Base-by-base conservation (phyloP, 2,113 vertebrate species). In the Leptosomus discolor region DNA sequence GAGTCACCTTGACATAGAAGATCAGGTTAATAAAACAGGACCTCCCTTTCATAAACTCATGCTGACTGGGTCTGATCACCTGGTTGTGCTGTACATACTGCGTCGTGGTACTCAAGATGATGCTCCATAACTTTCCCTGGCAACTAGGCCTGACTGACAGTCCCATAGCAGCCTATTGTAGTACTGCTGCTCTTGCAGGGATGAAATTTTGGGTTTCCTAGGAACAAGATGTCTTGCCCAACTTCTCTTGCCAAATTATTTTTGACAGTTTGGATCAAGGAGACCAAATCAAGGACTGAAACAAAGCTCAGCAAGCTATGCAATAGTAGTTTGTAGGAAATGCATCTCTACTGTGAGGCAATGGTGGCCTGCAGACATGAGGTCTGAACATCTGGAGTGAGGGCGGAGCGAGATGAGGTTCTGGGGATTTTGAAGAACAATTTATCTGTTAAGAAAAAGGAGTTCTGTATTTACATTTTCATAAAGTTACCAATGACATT, bases 331-430 rank as follows among this genome's bases (percentile, higher is more conserved):
- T 82, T 71, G 51, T 67, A 54, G 22, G 39, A 65, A 48, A 71
- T 0, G 0, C 23, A 3, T 56, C 11, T 30, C 13, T 23, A 26
- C 8, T 1, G 0, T 19, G 39, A 56, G 36, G 26, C 57, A 82
- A 29, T n/a, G 16, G 46, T 50, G 32, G 41, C 41, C 27, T 57
- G 60, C 58, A 68, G 41, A 36, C 9, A 5, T 39, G 15, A 51
- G 18, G 5, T 36, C 36, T 63, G 60, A 63, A 34, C 17, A 56
- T 41, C 48, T 75, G 56, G 37, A 78, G 14, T 24, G n/a, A 57
- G 26, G 5, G 24, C 57, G 23, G 24, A 48, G 22, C 26, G 6
- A 8, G 22, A 4, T 85, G 82, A 70, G 20, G 10, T 81, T 82
- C 37, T 86, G 64, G 27, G 43, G 19, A 37, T 51, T 78, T 50